Conservation (phyloP, 2,888 invertebrate genomes). For the Neocrepidodera transversa region DNA sequence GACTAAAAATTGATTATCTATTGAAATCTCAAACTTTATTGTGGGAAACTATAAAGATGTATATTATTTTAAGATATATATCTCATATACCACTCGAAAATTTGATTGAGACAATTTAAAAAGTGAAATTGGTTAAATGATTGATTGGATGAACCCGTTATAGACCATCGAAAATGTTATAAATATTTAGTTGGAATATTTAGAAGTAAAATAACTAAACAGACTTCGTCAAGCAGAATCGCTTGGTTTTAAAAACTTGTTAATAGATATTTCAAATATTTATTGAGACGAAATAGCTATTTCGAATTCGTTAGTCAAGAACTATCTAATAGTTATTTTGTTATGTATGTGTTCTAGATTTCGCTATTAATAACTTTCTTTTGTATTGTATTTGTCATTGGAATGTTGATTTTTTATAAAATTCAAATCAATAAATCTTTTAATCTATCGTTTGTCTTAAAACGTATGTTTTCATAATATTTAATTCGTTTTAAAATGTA, state of each 20-base stretch:
- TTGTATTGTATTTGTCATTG: not conserved
- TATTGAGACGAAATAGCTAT: not conserved
- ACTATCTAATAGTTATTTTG: not conserved
- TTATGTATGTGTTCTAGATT: conserved; percentile 3
- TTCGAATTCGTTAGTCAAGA: not conserved
- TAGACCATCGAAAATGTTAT: too few species aligned
- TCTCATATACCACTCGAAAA: too few species aligned
- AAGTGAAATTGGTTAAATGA: too few species aligned
- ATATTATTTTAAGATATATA: not conserved
- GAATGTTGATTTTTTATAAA: conserved; percentile 3
- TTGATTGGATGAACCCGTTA: too few species aligned
- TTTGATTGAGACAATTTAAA: too few species aligned
- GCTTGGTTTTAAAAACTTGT: not conserved
- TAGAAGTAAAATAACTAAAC: too few species aligned
- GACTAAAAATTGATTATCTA: not conserved
- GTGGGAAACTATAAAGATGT: not conserved
- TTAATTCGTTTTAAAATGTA: too few species aligned
- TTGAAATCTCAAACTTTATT: not conserved
- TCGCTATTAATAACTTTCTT: conserved; percentile 12
- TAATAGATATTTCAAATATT: not conserved
- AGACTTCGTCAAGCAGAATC: too few species aligned
- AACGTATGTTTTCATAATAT: too few species aligned
- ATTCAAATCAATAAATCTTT: not conserved
- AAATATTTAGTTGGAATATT: too few species aligned
- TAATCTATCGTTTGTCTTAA: too few species aligned